phyloP scores from a whole-genome alignment of 2,797 vertebrate genomes.

The Coilia nasus region DNA sequence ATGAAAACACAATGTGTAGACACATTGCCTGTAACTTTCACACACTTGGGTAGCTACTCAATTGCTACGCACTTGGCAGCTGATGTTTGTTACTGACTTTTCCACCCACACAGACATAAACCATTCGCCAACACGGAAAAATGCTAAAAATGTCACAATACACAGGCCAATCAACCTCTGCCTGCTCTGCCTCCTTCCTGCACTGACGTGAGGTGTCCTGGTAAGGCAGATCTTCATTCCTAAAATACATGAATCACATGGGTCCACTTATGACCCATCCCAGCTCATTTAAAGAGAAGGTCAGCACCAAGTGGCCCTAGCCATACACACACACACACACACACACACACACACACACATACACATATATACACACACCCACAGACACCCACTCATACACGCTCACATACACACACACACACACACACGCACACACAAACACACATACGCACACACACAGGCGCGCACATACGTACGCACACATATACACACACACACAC shows the following conservation, averaged over 20 bases:
- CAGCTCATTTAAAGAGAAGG: neutral
- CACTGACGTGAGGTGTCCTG: neutral
- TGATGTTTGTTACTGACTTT: no score
- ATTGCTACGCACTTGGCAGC: no score
- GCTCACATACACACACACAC: neutral
- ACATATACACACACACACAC: no score
- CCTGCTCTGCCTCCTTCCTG: neutral
- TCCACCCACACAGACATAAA: no score
- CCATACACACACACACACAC: slow-evolving; percentile 23
- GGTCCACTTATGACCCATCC: neutral
- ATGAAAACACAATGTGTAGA: no score
- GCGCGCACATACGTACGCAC: no score
- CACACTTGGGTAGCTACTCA: no score
- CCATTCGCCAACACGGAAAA: no score
- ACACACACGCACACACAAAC: neutral
- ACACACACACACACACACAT: no score
- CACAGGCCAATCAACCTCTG: neutral
- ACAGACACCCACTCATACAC: neutral
- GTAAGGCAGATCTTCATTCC: neutral
- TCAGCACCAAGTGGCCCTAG: neutral
- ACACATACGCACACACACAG: no score
- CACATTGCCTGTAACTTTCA: no score
- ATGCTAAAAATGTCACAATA: neutral
- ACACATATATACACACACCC: no score
- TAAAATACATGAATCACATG: neutral